Evolutionary conservation across 2,113 vertebrate genomes (phyloP).

Genomic region (Porphyrio hochstetteri): DNA sequence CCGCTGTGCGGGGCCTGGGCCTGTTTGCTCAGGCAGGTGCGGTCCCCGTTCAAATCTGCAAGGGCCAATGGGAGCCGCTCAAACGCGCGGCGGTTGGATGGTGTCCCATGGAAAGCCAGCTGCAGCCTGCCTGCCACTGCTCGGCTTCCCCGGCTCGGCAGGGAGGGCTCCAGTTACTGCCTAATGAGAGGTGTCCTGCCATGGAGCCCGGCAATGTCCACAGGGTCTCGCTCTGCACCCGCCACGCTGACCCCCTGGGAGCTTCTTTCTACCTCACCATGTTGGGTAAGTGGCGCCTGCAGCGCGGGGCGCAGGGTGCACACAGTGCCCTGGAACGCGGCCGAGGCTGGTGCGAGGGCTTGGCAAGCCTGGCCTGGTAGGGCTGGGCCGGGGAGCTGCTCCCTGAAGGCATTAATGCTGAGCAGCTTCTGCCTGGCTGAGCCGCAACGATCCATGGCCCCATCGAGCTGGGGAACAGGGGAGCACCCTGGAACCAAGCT

Average conservation of each 20-base stretch:
- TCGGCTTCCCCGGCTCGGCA: not conserved
- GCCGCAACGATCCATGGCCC: not conserved
- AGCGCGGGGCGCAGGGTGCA: not conserved
- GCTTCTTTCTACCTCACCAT: constrained; percentile 74
- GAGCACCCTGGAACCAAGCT: not conserved
- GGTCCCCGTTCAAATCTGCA: constrained; percentile 15
- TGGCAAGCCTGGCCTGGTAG: fast-evolving
- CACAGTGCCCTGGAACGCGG: too few species aligned
- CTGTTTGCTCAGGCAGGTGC: constrained; percentile 48
- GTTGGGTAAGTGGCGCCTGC: constrained; percentile 75
- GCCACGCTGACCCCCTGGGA: constrained; percentile 31
- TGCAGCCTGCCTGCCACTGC: not conserved
- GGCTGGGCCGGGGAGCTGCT: not conserved
- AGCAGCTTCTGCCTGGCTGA: not conserved
- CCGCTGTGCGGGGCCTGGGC: fast-evolving
- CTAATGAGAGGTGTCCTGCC: not conserved
- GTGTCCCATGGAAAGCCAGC: not conserved
- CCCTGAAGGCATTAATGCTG: fast-evolving
- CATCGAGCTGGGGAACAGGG: fast-evolving
- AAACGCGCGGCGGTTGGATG: constrained; percentile 59
- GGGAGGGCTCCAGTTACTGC: not conserved
- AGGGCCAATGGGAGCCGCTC: constrained; percentile 75
- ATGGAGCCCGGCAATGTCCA: constrained; percentile 64
- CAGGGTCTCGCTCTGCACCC: constrained; percentile 56
- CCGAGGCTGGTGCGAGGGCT: not conserved